Base-by-base conservation (phyloP, 2,888 invertebrate genomes). In the Rhamphomyia laevipes region DNA sequence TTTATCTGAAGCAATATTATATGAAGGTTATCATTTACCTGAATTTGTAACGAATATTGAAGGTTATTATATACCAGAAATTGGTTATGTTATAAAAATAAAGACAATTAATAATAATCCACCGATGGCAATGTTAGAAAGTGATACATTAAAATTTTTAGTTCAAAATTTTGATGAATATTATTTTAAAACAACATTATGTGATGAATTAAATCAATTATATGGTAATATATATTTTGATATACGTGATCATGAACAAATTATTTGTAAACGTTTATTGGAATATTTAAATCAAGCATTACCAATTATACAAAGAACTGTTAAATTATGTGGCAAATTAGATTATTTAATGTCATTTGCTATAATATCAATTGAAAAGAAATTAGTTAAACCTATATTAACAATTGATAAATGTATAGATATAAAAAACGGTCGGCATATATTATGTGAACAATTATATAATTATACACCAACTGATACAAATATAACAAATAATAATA, bases 191-290 rank as follows among this genome's bases (percentile, higher is more conserved):
- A 71, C 66, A 53, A 61, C 68, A 1, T 53, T 70, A 40, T 73
- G 72, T 52, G 56, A 64, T 43, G 87, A 88, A 63, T 63, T 92
- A 58, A 91, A 93, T 66, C 69, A 74, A 51, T 73, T 80, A 56
- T 73, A 90, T 51, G 91, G 91, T 35, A 86, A 91, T 68, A 80
- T 85, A 35, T 79, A 84, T 60, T 77, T 82, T 12, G 84, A 85
- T 62, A 88, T 92, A 59, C 78, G 81, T 58, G 84, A 86, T 51
- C 81, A 84, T 57, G 90, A 93, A 71, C 83, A 83, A 4, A 73
- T 80, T 49, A 84, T 92, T 59, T 81, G 89, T 76, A 74, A 82
- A 63, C 68, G 77, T 12, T 70, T 88, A 41, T 77, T 83, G 9
- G 68, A 77, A 50, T 75, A 76, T 50, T 73, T 87, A 18, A 68